Evolutionary conservation across 2,113 vertebrate genomes (phyloP).

Genomic region (Scophthalmus maximus): DNA sequence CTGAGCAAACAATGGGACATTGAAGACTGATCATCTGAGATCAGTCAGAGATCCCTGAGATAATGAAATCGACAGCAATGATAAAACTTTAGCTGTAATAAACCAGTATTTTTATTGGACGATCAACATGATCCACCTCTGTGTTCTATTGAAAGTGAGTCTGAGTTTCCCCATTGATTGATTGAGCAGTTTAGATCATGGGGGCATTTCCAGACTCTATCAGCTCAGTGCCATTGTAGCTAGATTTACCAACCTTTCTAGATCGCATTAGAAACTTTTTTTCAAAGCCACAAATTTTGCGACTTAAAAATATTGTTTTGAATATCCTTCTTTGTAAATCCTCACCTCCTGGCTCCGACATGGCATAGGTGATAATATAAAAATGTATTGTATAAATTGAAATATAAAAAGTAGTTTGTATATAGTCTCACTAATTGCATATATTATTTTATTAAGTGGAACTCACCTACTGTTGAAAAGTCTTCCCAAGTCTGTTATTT

Average conservation of each 20-base stretch:
- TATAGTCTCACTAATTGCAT: too few species aligned
- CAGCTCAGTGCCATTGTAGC: too few species aligned
- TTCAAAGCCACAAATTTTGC: too few species aligned
- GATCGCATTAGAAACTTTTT: too few species aligned
- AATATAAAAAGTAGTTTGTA: background rate
- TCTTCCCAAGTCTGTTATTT: background rate
- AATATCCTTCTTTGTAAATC: background rate
- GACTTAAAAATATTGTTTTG: too few species aligned
- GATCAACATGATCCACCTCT: too few species aligned
- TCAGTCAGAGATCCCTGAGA: background rate
- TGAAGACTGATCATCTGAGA: background rate
- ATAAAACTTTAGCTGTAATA: background rate
- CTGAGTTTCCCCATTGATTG: too few species aligned
- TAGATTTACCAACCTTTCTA: too few species aligned
- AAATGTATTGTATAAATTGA: background rate
- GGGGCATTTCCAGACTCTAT: too few species aligned
- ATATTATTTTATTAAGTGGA: too few species aligned
- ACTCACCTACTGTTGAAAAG: background rate
- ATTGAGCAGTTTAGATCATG: too few species aligned
- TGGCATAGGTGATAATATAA: background rate
- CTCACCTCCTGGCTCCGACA: background rate
- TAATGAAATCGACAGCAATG: background rate
- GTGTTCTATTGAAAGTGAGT: too few species aligned
- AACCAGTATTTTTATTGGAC: background rate
- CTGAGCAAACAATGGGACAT: background rate